Base-by-base conservation (phyloP, 2,797 vertebrate species). In the Sorex maritimensis region DNA sequence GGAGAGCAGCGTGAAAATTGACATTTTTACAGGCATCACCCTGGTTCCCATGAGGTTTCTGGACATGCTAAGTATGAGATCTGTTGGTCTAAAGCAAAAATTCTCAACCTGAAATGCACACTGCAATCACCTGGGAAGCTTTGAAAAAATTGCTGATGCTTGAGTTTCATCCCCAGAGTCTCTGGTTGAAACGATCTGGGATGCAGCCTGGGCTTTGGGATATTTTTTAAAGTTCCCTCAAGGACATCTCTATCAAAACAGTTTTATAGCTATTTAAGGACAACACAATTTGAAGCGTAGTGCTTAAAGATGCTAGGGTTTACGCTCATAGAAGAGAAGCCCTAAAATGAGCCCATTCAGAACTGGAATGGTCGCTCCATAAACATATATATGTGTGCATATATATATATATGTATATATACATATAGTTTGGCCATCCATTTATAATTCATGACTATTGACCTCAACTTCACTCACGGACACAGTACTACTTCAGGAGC, bases 161-260 rank as follows among this genome's bases (percentile, higher is more conserved):
- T 69, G 65, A 79, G 67, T 81, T 87, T 26, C 38, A 23, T 82
- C 89, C 61, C 23, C n/a, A 80, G 86, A 75, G 83, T 92, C 94
- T 93, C 52, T 82, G 46, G 74, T 88, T 79, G 71, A 89, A 91
- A 91, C 58, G 61, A 80, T 78, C 78, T 65, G n/a, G 41, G 88
- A 94, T 8, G n/a, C 38, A 87, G 67, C 38, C 78, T 93, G 49
- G 63, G 41, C 28, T 23, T 2, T 63, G 23, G 46, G 52, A 44
- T 58, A 34, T 96, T 91, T 83, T 96, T 79, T n/a, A 89, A 86
- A 93, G 71, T 81, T 85, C 74, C 34, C 69, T 86, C 55, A 58
- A 61, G 77, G 94, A 24, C 34, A 49, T 95, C 67, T 86, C n/a
- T 94, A 80, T 90, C 58, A 87, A 68, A 94, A 91, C 52, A 28